A percentile compares a stretch with the other conserved stretches of the same genome.
These are phyloP conservation scores for Mustela erminea DNA, from an alignment of 2,797 vertebrate species.

Conservation along the genomic window DNA sequence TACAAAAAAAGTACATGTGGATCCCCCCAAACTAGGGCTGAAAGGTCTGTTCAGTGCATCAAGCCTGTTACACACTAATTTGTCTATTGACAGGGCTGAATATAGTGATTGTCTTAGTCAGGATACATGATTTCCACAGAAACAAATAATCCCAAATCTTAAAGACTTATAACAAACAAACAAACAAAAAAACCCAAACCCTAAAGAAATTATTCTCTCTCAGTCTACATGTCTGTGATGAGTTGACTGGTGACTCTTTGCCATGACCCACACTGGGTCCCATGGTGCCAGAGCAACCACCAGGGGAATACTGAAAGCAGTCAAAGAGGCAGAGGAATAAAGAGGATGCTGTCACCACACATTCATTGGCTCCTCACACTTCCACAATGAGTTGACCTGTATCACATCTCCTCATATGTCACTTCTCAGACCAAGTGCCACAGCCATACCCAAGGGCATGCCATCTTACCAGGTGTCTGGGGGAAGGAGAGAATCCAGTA, in stretches of 20 bases:
- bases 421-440: background rate
- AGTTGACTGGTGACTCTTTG: background rate
- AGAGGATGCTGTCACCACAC: background rate
- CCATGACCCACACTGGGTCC: background rate
- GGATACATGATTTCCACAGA: background rate
- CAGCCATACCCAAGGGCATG: background rate
- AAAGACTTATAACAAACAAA: background rate
- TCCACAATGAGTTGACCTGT: background rate
- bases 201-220: conserved; percentile 13
- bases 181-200: background rate
- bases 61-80: background rate
- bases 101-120: background rate
- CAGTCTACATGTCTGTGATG: background rate
- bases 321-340: background rate
- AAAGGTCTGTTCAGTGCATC: background rate
- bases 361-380: background rate
- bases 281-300: background rate
- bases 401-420: accelerated
- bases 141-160: background rate
- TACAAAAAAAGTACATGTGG: background rate
- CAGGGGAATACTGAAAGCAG: background rate
- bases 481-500: background rate
- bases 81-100: background rate
- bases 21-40: background rate
- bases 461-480: background rate